These are phyloP conservation scores for Drosophila eohydei DNA, from an alignment of 2,888 invertebrate species.

Conservation along the genomic window DNA sequence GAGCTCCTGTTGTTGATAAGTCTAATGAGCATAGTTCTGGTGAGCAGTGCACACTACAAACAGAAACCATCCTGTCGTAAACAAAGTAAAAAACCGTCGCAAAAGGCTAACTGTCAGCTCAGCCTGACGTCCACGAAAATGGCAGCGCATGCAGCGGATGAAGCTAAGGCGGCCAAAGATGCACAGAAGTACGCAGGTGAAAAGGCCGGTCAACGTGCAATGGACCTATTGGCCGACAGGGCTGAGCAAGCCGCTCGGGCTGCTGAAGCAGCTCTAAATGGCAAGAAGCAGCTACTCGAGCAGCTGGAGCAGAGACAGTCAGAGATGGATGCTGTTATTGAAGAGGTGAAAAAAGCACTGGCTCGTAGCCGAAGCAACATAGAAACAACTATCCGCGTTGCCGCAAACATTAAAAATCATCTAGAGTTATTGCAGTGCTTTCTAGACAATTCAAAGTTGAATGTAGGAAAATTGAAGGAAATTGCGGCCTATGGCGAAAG, in stretches of 20 bases:
- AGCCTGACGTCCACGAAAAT: conserved; percentile 35
- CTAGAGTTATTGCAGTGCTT: conserved; percentile 11
- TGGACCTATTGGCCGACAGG: conserved; percentile 32
- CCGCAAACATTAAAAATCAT: not conserved
- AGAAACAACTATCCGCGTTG: conserved; percentile 2
- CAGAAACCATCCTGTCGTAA: not conserved
- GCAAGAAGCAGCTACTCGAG: conserved; percentile 36
- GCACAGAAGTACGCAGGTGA: conserved; percentile 25
- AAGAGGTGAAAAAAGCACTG: conserved; percentile 27
- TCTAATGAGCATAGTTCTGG: conserved; percentile 34
- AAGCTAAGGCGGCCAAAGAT: conserved; percentile 43
- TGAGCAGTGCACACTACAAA: not conserved
- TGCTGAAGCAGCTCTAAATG: conserved; percentile 34
- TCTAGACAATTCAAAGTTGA: not conserved
- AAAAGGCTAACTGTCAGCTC: conserved; percentile 3
- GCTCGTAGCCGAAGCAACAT: conserved; percentile 3
- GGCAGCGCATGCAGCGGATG: conserved; percentile 31
- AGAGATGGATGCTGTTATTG: conserved; percentile 22
- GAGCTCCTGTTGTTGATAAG: conserved; percentile 20
- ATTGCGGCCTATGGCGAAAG: not conserved
- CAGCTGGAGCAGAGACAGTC: conserved; percentile 9
- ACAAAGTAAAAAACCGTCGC: not conserved
- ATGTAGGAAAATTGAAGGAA: not conserved
- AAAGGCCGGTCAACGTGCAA: conserved; percentile 21
- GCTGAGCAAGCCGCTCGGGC: conserved; percentile 44